Evolutionary conservation across 2,113 vertebrate species (phyloP).

Genomic region (Leiothrix lutea): DNA sequence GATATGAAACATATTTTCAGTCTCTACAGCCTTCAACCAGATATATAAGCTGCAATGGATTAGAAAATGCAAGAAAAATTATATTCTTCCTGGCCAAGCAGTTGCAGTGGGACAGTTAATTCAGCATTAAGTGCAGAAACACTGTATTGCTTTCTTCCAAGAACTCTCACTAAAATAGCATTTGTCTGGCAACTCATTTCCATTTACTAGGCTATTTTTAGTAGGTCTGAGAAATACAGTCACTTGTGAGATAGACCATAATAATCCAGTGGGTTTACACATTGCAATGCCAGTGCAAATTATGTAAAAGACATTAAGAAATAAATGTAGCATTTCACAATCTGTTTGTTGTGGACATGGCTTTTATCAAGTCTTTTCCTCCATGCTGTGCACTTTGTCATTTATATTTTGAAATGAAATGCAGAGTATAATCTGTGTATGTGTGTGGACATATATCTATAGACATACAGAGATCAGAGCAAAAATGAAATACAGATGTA

Average conservation of each 20-base stretch:
- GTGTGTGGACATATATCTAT: not conserved
- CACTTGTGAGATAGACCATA: not conserved
- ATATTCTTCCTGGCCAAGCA: not conserved
- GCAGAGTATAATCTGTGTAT: not conserved
- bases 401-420: not conserved
- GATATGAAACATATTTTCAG: not conserved
- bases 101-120: not conserved
- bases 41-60: not conserved
- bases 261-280: not conserved
- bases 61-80: not conserved
- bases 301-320: not conserved
- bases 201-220: not conserved
- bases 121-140: not conserved
- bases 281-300: not conserved
- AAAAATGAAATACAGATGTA: not conserved
- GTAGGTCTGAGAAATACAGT: not conserved
- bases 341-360: not conserved
- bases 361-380: not conserved
- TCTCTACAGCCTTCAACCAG: not conserved
- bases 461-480: not conserved
- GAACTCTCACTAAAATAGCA: not conserved
- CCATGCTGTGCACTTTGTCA: not conserved
- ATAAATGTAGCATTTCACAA: not conserved
- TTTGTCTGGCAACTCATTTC: not conserved
- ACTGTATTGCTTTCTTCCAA: not conserved